Conservation (phyloP, 1,140 invertebrate genomes). For the Streblospio benedicti region DNA sequence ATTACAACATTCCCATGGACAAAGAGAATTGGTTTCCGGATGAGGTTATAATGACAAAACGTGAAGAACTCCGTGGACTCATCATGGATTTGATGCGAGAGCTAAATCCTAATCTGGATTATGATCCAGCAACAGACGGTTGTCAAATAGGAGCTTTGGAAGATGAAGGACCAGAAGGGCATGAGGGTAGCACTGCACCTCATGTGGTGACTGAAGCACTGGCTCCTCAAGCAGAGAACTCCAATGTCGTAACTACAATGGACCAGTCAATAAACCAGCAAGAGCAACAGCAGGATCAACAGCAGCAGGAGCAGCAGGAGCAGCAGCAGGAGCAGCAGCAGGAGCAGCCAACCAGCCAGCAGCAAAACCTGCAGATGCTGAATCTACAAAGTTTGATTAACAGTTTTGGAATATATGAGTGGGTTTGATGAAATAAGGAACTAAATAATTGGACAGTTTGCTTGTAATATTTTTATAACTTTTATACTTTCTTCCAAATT, state of each 20-base stretch:
- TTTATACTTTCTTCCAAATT: too few relatives aligned
- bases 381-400: too few relatives aligned
- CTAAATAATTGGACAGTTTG: too few relatives aligned
- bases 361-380: neutral
- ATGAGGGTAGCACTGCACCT: too few relatives aligned
- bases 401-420: too few relatives aligned
- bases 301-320: too few relatives aligned
- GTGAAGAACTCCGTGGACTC: conserved; percentile 41
- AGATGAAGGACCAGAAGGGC: too few relatives aligned
- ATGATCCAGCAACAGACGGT: conserved; percentile 12
- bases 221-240: too few relatives aligned
- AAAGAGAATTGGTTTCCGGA: conserved; percentile 45
- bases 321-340: neutral
- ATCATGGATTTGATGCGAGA: conserved; percentile 41
- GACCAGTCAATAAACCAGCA: neutral
- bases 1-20: conserved; percentile 7
- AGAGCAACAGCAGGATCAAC: neutral
- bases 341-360: neutral
- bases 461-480: too few relatives aligned
- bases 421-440: too few relatives aligned
- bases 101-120: conserved; percentile 23
- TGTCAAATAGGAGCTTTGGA: too few relatives aligned
- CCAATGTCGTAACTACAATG: neutral
- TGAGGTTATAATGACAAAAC: conserved; percentile 37
- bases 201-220: too few relatives aligned